phyloP scores from a whole-genome alignment of 2,888 invertebrate species.

The Melanophora roralis region DNA sequence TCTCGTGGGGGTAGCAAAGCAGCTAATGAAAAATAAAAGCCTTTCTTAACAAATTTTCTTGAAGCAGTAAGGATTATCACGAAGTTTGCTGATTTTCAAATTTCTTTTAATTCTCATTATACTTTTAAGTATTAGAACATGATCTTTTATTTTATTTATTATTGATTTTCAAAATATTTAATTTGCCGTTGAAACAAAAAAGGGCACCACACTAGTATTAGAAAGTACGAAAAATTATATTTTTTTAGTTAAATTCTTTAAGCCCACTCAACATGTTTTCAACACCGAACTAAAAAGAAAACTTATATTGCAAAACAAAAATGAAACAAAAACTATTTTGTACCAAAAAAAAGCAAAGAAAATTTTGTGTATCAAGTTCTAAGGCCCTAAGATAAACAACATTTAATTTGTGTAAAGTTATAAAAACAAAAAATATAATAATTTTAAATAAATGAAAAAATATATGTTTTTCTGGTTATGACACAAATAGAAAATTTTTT shows the following conservation, averaged over 20 bases:
- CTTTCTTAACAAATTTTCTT: too few species aligned
- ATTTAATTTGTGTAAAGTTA: constrained; percentile 6
- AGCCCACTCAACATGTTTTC: neutral
- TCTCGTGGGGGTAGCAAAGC: too few species aligned
- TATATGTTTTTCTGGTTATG: neutral
- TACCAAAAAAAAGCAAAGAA: too few species aligned
- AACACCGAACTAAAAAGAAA: constrained; percentile 4
- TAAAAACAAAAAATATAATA: neutral
- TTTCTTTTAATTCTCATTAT: too few species aligned
- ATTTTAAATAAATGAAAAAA: neutral
- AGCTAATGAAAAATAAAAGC: too few species aligned
- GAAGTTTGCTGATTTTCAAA: too few species aligned
- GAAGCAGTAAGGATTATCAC: too few species aligned
- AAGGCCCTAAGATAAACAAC: neutral
- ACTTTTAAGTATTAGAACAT: too few species aligned
- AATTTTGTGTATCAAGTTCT: too few species aligned
- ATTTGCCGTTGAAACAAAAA: neutral
- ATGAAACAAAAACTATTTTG: too few species aligned
- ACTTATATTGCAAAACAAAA: too few species aligned
- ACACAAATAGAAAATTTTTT: neutral
- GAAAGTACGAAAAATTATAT: neutral
- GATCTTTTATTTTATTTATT: neutral
- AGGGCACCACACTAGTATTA: neutral
- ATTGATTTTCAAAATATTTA: neutral
- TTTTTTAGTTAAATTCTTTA: neutral